Evolutionary conservation across 2,888 invertebrate genomes (phyloP).

Genomic region (Rhogogaster chlorosoma): DNA sequence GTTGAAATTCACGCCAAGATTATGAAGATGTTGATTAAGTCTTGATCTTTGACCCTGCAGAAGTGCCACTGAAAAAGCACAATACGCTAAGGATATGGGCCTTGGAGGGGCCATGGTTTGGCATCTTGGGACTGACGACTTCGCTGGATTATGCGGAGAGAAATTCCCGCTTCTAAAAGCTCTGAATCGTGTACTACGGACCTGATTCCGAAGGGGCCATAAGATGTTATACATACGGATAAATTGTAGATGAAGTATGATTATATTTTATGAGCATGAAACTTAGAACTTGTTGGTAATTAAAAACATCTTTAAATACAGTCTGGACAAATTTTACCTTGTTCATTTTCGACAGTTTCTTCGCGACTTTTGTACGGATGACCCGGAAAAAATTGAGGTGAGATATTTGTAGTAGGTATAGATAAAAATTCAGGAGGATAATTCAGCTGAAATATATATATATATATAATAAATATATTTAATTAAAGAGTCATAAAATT

Average conservation of each 20-base stretch:
- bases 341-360: too few species aligned
- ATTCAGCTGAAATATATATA: too few species aligned
- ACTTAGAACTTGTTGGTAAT: too few species aligned
- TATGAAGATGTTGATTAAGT: not conserved
- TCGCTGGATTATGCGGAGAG: constrained; percentile 82
- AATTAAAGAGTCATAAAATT: constrained; percentile 29
- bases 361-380: too few species aligned
- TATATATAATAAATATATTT: constrained; percentile 39
- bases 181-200: constrained; percentile 78
- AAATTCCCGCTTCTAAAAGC: constrained; percentile 82
- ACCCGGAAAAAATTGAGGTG: too few species aligned
- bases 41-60: constrained; percentile 68
- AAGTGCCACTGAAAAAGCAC: constrained; percentile 75
- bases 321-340: too few species aligned
- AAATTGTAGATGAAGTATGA: too few species aligned
- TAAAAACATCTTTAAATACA: too few species aligned
- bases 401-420: too few species aligned
- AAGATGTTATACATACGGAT: too few species aligned
- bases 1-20: not conserved
- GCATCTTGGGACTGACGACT: constrained; percentile 91
- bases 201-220: too few species aligned
- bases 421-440: not conserved
- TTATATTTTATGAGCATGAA: too few species aligned
- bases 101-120: constrained; percentile 87
- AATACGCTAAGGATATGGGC: constrained; percentile 66